phyloP scores from a whole-genome alignment of 2,797 vertebrate genomes.

The Helostoma temminkii region DNA sequence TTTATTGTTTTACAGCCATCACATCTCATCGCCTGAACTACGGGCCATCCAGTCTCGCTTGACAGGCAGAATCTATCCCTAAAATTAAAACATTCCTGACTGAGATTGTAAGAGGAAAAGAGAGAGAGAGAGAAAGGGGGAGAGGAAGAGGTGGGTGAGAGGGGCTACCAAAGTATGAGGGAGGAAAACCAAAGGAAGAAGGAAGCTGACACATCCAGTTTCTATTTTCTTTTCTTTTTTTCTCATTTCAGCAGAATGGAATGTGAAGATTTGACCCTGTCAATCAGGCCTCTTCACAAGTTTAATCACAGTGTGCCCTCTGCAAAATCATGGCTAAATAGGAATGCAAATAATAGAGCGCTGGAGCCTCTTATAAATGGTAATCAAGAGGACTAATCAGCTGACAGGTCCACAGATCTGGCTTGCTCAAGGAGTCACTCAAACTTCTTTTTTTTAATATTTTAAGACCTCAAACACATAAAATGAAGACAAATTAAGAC shows the following conservation, averaged over 20 bases:
- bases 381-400: constrained; percentile 99
- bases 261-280: constrained; percentile 99
- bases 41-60: constrained; percentile 90
- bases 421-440: constrained; percentile 92
- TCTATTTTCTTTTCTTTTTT: constrained; percentile 77
- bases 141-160: constrained; percentile 17
- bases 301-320: constrained; percentile 99
- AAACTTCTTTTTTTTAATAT: constrained; percentile 71
- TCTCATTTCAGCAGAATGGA: constrained; percentile 94
- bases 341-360: constrained; percentile 99
- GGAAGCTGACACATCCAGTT: constrained; percentile 92
- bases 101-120: constrained; percentile 86
- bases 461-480: constrained; percentile 47
- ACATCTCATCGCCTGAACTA: constrained; percentile 95
- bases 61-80: constrained; percentile 98
- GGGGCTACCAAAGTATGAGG: constrained; percentile 79
- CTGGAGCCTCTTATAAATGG: constrained; percentile 98
- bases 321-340: constrained; percentile 99
- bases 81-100: constrained; percentile 99
- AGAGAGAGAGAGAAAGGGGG: constrained; percentile 16
- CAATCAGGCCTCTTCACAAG: constrained; percentile 98
- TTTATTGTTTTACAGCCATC: constrained; percentile 96
- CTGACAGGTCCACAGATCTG: constrained; percentile 96
- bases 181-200: constrained; percentile 80
- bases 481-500: constrained; percentile 13